Evolutionary conservation across 2,113 vertebrate species (phyloP).

Genomic region (Corythornis vintsioides): DNA sequence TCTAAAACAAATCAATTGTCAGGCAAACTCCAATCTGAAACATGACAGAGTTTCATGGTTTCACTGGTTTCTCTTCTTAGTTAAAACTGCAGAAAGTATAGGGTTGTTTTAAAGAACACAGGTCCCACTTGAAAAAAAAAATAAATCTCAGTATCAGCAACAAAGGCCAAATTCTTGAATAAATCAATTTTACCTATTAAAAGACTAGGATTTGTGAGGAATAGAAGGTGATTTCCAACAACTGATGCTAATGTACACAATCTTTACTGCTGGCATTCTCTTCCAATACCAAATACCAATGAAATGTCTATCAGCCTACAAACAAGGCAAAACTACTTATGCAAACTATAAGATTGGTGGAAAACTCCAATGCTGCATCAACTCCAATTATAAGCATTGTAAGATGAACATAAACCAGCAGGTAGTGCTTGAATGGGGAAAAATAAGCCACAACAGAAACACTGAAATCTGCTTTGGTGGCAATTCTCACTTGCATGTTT

Average conservation of each 20-base stretch:
- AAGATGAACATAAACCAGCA: not conserved
- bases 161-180: not conserved
- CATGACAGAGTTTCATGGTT: not conserved
- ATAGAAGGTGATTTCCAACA: not conserved
- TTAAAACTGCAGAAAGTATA: not conserved
- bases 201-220: not conserved
- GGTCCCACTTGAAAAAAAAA: rapidly evolving
- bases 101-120: not conserved
- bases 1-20: not conserved
- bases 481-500: not conserved
- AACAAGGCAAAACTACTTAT: not conserved
- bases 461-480: not conserved
- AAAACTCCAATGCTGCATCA: not conserved
- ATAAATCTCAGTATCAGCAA: not conserved
- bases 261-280: not conserved
- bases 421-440: not conserved
- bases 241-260: not conserved
- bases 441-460: not conserved
- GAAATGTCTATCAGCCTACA: not conserved
- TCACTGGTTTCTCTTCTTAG: not conserved
- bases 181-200: not conserved
- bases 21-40: not conserved
- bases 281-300: not conserved
- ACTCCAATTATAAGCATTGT: not conserved
- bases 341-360: not conserved